phyloP scores from a whole-genome alignment of 2,113 vertebrate genomes.

The Triplophysa tibetana region DNA sequence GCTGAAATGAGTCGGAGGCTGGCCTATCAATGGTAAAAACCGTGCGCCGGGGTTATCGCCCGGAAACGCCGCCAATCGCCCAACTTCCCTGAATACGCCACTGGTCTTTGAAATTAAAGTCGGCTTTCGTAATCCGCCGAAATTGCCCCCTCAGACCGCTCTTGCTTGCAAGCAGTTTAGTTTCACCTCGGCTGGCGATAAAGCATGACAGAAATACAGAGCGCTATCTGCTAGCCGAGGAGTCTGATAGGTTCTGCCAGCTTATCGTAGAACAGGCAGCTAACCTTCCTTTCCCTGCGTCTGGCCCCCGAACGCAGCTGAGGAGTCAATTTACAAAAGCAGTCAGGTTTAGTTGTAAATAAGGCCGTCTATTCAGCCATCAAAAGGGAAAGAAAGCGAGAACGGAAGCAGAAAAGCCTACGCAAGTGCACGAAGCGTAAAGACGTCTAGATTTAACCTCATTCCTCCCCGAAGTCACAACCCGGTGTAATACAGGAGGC shows the following conservation, averaged over 20 bases:
- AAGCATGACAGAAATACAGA: slow-evolving; percentile 80
- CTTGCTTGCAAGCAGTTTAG: slow-evolving; percentile 76
- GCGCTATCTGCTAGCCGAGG: slow-evolving; percentile 71
- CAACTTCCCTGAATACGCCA: slow-evolving; percentile 77
- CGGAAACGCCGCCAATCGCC: slow-evolving; percentile 70
- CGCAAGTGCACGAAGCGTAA: slow-evolving; percentile 32
- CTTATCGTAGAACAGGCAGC: slow-evolving; percentile 77
- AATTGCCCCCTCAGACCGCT: slow-evolving; percentile 74
- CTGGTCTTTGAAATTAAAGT: slow-evolving; percentile 85
- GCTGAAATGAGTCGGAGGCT: slow-evolving; percentile 71
- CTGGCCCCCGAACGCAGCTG: slow-evolving; percentile 70
- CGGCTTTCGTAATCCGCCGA: slow-evolving; percentile 78
- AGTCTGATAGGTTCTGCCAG: slow-evolving; percentile 77
- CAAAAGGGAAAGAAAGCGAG: slow-evolving; percentile 27
- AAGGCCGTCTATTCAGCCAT: slow-evolving; percentile 56
- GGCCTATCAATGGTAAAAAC: slow-evolving; percentile 69
- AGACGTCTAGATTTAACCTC: slow-evolving; percentile 62
- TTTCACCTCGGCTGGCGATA: slow-evolving; percentile 79
- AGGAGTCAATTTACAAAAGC: slow-evolving; percentile 78
- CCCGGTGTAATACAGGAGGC: slow-evolving; percentile 64
- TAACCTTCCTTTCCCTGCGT: slow-evolving; percentile 72
- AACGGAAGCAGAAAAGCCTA: slow-evolving; percentile 46
- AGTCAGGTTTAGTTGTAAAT: slow-evolving; percentile 68
- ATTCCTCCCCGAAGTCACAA: slow-evolving; percentile 49
- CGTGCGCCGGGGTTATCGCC: slow-evolving; percentile 65